Conservation (phyloP, 2,888 invertebrate genomes). For the Limnephilus rhombicus region DNA sequence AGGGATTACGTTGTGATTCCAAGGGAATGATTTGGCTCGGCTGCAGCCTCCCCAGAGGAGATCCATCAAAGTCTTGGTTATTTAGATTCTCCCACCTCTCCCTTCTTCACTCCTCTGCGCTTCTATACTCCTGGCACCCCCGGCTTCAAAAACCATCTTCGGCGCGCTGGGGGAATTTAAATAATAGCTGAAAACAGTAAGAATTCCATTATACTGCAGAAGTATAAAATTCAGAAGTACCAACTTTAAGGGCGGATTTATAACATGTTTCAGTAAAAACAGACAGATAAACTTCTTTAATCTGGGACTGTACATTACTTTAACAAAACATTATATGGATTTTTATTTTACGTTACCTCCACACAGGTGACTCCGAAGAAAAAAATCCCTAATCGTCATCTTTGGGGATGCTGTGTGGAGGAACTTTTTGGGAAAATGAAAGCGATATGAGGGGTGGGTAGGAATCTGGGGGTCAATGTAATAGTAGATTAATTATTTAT, state of each 20-base stretch:
- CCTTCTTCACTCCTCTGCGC: background rate
- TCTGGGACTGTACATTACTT: too few species aligned
- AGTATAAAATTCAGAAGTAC: background rate
- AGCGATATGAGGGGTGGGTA: too few species aligned
- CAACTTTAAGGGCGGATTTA: background rate
- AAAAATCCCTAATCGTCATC: too few species aligned
- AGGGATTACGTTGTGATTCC: too few species aligned
- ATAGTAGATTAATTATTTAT: too few species aligned
- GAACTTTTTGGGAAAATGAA: too few species aligned
- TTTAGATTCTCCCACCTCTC: slow-evolving; percentile 33
- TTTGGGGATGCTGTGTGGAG: too few species aligned
- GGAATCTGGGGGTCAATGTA: too few species aligned
- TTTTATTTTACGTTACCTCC: too few species aligned
- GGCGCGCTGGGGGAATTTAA: background rate
- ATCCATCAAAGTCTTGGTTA: slow-evolving; percentile 33
- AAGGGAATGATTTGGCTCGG: background rate
- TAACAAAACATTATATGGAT: too few species aligned
- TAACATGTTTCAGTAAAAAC: background rate
- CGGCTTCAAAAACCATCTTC: background rate
- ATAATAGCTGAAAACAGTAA: slow-evolving; percentile 7
- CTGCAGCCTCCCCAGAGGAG: slow-evolving; percentile 24
- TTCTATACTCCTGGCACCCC: background rate
- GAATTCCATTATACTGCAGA: background rate
- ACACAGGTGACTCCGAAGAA: too few species aligned
- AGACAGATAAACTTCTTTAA: background rate